Base-by-base conservation (phyloP, 2,797 vertebrate species). In the Chrysolophus pictus region DNA sequence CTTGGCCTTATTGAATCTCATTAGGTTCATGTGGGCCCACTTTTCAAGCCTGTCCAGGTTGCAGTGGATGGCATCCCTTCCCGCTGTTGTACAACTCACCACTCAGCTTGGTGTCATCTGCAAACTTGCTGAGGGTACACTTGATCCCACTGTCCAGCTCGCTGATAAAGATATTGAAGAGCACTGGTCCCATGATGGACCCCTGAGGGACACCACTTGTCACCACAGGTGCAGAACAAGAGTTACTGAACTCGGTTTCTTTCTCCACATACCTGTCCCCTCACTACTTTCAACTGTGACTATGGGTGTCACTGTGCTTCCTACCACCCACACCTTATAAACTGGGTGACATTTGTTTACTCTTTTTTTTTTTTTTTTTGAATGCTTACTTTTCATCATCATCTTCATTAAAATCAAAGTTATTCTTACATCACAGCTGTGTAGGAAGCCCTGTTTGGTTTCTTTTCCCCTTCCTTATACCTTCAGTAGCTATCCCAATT, bases 301-400 rank as follows among this genome's bases (percentile, higher is more conserved):
- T 91, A 75, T 65, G 22, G 7, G 33, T 77, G 24, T 71, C 84
- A 89, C 65, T 55, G 19, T 58, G 89, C 85, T 95, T 94, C 88
- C 78, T 95, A 84, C 51, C 72, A 91, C 74, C 87, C 76, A 86
- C 89, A 23, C 42, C 70, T 81, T 91, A 90, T 82, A 93, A 94
- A 62, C 53, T 5, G 11, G 9, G 53, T 87, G 62, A 42, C 21
- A 42, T 77, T 94, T 91, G 37, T 65, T 88, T 88, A 29, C 69
- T 88, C 29, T 37, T 67, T 47, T 49, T 26, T 88, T 29, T 37
- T 67, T 47, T 49, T 26, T 33, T 79, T 84, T 35, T 16, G 35
- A 88, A 37, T n/a, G 39, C 24, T 87, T 94, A 62, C 60, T 91
- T 87, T 90, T 85, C 6, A 5, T n/a, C 8, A 31, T 68, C 47